These are phyloP conservation scores for Miichthys miiuy DNA, from an alignment of 2,797 vertebrate species.

Conservation along the genomic window DNA sequence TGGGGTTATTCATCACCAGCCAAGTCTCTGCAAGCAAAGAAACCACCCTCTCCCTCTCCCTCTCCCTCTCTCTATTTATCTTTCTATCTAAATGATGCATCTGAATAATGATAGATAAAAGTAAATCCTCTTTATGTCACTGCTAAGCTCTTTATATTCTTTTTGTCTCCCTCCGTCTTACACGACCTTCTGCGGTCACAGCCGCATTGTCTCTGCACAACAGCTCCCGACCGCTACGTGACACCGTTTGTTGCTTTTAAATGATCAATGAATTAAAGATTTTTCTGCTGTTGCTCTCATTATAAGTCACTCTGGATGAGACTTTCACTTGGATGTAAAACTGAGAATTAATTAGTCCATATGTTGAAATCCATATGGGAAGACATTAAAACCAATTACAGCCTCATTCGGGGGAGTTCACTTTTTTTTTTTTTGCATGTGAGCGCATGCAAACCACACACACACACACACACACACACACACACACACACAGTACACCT, in stretches of 20 bases:
- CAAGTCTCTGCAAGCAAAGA: slow-evolving; percentile 43
- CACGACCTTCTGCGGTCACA: slow-evolving; percentile 3
- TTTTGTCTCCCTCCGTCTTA: background rate
- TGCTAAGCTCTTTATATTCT: slow-evolving; percentile 40
- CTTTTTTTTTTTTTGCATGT: slow-evolving; percentile 16
- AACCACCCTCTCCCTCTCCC: background rate
- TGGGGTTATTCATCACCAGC: slow-evolving; percentile 64
- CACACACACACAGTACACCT: background rate
- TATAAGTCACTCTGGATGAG: background rate
- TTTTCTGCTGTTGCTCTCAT: background rate
- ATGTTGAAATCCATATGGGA: slow-evolving; percentile 49
- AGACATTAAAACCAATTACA: slow-evolving; percentile 48
- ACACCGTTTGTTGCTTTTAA: background rate
- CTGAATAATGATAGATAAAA: slow-evolving; percentile 56
- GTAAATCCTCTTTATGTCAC: slow-evolving; percentile 45
- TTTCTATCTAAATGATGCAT: slow-evolving; percentile 49
- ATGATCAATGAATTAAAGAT: slow-evolving; percentile 5
- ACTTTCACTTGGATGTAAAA: slow-evolving; percentile 29
- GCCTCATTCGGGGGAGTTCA: slow-evolving; percentile 34
- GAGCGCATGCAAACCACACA: slow-evolving; percentile 1
- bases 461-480: background rate
- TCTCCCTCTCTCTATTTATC: slow-evolving; percentile 43
- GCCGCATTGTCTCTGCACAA: background rate
- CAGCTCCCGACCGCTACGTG: background rate
- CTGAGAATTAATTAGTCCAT: slow-evolving; percentile 47